Evolutionary conservation across 2,888 invertebrate genomes (phyloP).

Genomic region (Pollenia labialis): DNA sequence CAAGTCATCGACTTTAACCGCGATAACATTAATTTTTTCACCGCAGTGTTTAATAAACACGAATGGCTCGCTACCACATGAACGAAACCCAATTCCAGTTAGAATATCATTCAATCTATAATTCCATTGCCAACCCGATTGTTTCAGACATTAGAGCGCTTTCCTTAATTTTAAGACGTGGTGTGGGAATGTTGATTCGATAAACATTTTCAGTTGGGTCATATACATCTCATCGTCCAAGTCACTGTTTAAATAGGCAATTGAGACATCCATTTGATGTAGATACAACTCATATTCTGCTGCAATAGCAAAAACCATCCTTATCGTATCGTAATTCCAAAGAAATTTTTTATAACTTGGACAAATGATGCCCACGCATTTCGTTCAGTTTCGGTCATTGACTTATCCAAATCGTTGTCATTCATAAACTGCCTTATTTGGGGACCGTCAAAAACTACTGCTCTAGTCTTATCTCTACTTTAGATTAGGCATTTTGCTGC

Average conservation of each 20-base stretch:
- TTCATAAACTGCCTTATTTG: no score
- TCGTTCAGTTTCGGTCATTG: no score
- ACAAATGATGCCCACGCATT: no score
- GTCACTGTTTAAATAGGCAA: constrained; percentile 66
- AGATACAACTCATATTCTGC: constrained; percentile 67
- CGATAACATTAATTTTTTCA: no score
- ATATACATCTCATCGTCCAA: constrained; percentile 68
- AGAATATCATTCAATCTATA: constrained; percentile 60
- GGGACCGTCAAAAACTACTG: no score
- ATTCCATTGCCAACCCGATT: constrained; percentile 72
- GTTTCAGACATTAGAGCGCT: constrained; percentile 73
- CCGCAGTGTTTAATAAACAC: no score
- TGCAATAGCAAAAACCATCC: constrained; percentile 69
- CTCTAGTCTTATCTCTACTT: no score
- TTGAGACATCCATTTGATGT: constrained; percentile 71
- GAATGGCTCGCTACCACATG: no score
- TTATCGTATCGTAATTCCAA: constrained; percentile 69
- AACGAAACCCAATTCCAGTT: constrained; percentile 59
- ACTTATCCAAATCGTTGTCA: no score
- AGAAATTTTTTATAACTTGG: no score
- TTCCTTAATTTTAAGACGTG: constrained; percentile 64
- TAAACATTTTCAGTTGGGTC: constrained; percentile 60
- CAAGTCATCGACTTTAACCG: no score
- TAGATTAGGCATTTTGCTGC: no score
- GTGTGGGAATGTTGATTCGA: constrained; percentile 30